phyloP scores from a whole-genome alignment of 1,140 invertebrate species.

The Neodiprion virginianus region DNA sequence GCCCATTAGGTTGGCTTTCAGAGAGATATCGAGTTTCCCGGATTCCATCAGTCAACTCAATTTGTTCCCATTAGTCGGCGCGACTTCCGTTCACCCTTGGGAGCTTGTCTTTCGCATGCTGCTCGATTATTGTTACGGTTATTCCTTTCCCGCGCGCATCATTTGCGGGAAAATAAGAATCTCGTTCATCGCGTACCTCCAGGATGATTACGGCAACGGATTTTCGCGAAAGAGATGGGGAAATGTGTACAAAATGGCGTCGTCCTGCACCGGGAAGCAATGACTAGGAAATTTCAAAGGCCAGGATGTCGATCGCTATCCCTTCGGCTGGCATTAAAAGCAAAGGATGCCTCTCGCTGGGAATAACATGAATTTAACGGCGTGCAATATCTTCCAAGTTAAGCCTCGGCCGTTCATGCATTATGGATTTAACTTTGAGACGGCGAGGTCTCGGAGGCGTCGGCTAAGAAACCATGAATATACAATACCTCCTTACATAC shows the following conservation, averaged over 20 bases:
- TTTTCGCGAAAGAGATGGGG: too few relatives aligned
- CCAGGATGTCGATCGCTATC: not conserved
- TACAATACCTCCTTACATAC: slow-evolving; percentile 54
- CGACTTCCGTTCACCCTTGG: slow-evolving; percentile 44
- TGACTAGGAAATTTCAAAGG: too few relatives aligned
- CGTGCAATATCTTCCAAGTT: slow-evolving; percentile 56
- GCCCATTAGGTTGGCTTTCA: slow-evolving; percentile 58
- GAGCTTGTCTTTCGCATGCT: not conserved
- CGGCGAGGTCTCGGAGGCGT: slow-evolving; percentile 39
- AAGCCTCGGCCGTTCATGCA: slow-evolving; percentile 57
- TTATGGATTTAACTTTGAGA: slow-evolving; percentile 61
- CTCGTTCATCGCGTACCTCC: too few relatives aligned
- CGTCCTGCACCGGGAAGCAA: too few relatives aligned
- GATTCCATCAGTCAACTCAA: slow-evolving; percentile 60
- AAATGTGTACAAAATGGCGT: too few relatives aligned
- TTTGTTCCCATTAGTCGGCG: slow-evolving; percentile 57
- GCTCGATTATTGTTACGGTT: not conserved
- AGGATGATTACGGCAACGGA: too few relatives aligned
- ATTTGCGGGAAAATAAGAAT: too few relatives aligned
- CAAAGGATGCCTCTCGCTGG: slow-evolving; percentile 51
- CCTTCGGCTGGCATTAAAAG: slow-evolving; percentile 55
- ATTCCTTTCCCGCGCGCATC: too few relatives aligned
- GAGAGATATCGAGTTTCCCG: slow-evolving; percentile 54
- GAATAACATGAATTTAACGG: slow-evolving; percentile 61
- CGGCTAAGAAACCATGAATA: slow-evolving; percentile 62